Evolutionary conservation across 2,113 vertebrate species (phyloP).

Genomic region (Paradoxurus hermaphroditus): DNA sequence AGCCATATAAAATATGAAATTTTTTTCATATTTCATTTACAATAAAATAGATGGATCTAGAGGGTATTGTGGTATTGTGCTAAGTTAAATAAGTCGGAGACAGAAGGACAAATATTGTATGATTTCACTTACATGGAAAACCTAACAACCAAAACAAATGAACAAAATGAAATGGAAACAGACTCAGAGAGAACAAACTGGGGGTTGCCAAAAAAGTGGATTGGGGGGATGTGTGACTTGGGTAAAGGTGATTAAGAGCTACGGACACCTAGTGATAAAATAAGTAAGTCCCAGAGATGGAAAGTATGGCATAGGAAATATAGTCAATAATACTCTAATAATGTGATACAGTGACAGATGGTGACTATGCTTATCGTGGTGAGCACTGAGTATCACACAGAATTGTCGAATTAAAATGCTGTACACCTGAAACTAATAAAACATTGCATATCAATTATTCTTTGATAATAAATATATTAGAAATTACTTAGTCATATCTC

Average conservation of each 20-base stretch:
- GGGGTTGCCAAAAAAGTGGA: background rate
- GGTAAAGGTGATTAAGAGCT: background rate
- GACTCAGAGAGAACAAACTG: background rate
- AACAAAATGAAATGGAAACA: background rate
- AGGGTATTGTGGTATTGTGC: background rate
- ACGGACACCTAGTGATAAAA: background rate
- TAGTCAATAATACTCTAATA: background rate
- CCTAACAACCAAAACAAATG: background rate
- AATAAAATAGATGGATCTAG: background rate
- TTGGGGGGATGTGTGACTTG: background rate
- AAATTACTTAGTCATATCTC: background rate
- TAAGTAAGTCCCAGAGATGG: background rate
- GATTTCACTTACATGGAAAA: background rate
- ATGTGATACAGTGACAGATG: background rate
- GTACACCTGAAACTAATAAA: background rate
- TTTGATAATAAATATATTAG: background rate
- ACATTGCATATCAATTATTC: background rate
- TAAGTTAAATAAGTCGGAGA: background rate
- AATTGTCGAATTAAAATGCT: background rate
- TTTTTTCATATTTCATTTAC: background rate
- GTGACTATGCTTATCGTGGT: background rate
- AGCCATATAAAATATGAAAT: background rate
- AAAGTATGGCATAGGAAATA: background rate
- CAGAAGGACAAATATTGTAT: background rate
- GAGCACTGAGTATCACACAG: background rate